phyloP scores from a whole-genome alignment of 2,888 invertebrate species.

The Adelognathus sp. region DNA sequence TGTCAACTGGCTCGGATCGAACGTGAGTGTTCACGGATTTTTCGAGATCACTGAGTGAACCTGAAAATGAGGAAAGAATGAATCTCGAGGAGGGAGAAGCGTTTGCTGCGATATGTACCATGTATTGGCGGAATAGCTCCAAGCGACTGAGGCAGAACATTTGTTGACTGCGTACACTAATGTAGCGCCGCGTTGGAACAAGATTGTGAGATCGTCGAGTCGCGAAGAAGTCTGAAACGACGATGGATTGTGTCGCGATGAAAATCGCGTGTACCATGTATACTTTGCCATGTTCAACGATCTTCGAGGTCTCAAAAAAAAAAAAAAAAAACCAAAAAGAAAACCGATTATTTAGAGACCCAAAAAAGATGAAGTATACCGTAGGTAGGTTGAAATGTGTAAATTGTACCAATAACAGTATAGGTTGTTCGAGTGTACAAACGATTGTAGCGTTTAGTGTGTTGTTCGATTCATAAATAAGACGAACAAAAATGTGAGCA shows the following conservation, averaged over 20 bases:
- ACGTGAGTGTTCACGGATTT: slow-evolving; percentile 10
- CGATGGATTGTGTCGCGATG: not conserved
- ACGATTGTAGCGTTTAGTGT: slow-evolving; percentile 56
- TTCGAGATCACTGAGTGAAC: not conserved
- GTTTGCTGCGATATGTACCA: slow-evolving; percentile 30
- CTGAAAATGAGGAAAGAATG: not conserved
- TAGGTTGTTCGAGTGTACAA: slow-evolving; percentile 61
- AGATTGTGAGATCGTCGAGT: not conserved
- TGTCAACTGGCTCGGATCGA: slow-evolving; percentile 24
- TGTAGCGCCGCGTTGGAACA: not conserved
- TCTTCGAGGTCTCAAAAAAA: slow-evolving; percentile 22
- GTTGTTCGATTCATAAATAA: slow-evolving; percentile 56
- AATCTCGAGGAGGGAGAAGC: not conserved
- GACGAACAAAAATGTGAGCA: slow-evolving; percentile 1
- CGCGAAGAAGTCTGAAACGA: not conserved
- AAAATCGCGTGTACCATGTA: slow-evolving; percentile 49
- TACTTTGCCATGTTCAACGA: slow-evolving; percentile 57
- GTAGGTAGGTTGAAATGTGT: slow-evolving; percentile 46
- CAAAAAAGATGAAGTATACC: too few relatives aligned
- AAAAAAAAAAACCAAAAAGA: too few relatives aligned
- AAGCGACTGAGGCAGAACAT: slow-evolving; percentile 3
- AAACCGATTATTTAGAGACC: slow-evolving; percentile 34
- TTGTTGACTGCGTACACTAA: not conserved
- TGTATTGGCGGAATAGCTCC: slow-evolving; percentile 23
- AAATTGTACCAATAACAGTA: slow-evolving; percentile 53